Conservation (phyloP, 2,113 vertebrate genomes). For the Melozone crissalis region DNA sequence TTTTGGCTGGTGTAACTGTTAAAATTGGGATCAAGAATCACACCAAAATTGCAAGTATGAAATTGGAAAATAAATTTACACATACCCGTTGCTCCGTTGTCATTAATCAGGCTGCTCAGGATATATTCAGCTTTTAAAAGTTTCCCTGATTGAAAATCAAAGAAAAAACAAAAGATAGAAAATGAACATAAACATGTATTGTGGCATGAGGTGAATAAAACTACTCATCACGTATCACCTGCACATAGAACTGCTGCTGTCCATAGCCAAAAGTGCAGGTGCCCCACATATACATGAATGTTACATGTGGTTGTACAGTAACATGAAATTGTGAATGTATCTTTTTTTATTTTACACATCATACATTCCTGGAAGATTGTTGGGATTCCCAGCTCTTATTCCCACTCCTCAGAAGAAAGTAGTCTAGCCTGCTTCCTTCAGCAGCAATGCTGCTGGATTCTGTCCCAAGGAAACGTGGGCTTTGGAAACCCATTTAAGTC, state of each 20-base stretch:
- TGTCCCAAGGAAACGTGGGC: background rate
- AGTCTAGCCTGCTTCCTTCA: background rate
- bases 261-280: background rate
- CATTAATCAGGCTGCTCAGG: conserved; percentile 88
- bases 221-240: background rate
- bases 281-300: background rate
- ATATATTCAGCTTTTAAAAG: conserved; percentile 93
- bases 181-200: background rate
- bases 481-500: background rate
- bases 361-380: background rate
- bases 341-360: background rate
- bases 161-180: background rate
- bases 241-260: background rate
- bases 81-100: conserved; percentile 82
- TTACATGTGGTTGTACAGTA: too few species aligned
- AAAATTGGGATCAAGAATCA: background rate
- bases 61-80: background rate
- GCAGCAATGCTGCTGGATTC: background rate
- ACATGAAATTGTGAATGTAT: background rate
- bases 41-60: background rate
- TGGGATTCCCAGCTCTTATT: background rate
- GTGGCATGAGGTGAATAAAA: background rate
- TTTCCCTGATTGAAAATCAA: conserved; percentile 80
- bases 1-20: background rate
- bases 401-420: background rate